Percentiles rank a stretch among this genome's conserved stretches.
Evolutionary conservation across 2,113 vertebrate species (phyloP).

Genomic region (Bambusicola thoracicus): DNA sequence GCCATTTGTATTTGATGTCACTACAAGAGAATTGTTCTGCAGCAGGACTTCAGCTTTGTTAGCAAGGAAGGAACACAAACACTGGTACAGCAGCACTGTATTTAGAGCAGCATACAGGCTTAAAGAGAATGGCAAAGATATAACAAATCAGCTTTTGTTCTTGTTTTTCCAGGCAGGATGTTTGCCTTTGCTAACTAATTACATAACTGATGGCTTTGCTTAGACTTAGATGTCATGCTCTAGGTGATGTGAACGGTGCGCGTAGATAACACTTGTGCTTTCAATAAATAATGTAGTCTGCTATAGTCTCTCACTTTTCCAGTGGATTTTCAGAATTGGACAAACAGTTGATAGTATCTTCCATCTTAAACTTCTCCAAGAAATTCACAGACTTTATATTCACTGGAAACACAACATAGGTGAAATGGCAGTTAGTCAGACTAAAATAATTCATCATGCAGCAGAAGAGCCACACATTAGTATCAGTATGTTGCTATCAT

Average conservation of each 20-base stretch:
- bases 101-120: conserved; percentile 58
- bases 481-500: neutral
- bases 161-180: conserved; percentile 68
- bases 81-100: conserved; percentile 53
- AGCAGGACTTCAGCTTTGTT: conserved; percentile 37
- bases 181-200: conserved; percentile 71
- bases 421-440: neutral
- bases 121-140: conserved; percentile 62
- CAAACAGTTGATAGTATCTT: neutral
- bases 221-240: conserved; percentile 76
- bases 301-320: conserved; percentile 18
- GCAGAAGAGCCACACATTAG: neutral
- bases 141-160: conserved; percentile 75
- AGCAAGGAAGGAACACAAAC: conserved; percentile 10
- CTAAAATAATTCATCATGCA: neutral
- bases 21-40: conserved; percentile 39
- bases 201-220: conserved; percentile 76
- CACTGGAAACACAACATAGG: neutral
- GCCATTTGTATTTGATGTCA: conserved; percentile 35
- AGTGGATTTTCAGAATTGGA: neutral
- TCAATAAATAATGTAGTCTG: conserved; percentile 18
- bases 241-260: conserved; percentile 27
- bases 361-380: neutral
- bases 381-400: neutral
- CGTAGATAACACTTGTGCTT: conserved; percentile 53